A percentile compares a stretch with the other conserved stretches of the same genome.
Evolutionary conservation across 1,140 invertebrate genomes (phyloP).

Genomic region (Augochlora pura): DNA sequence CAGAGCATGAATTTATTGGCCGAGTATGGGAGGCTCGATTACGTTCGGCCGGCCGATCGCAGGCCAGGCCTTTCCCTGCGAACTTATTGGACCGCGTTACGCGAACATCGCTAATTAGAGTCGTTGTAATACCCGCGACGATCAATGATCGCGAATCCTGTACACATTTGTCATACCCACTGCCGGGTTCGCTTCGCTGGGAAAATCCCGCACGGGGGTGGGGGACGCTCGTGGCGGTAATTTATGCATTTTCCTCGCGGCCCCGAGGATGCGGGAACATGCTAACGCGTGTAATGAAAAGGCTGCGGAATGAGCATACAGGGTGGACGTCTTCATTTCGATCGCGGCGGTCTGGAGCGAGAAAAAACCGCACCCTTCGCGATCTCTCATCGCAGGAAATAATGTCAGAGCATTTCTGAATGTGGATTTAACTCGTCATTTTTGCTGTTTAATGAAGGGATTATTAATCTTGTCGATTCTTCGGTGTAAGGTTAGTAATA

Average conservation of each 20-base stretch:
- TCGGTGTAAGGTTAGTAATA: too few species aligned
- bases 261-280: constrained; percentile 29
- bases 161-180: constrained; percentile 53
- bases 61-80: constrained; percentile 5
- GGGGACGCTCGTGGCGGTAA: constrained; percentile 22
- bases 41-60: constrained; percentile 19
- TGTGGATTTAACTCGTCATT: too few species aligned
- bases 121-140: constrained; percentile 50
- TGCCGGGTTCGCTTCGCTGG: constrained; percentile 38
- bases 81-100: constrained; percentile 53
- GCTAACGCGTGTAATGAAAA: constrained; percentile 54
- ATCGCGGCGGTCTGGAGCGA: too few species aligned
- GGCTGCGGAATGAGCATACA: neutral
- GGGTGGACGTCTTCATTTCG: too few species aligned
- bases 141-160: constrained; percentile 53
- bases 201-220: constrained; percentile 41
- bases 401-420: too few species aligned
- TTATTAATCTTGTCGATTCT: too few species aligned
- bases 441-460: too few species aligned
- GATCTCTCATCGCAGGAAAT: too few species aligned
- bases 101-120: constrained; percentile 53
- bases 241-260: constrained; percentile 48
- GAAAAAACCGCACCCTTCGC: too few species aligned
- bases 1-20: constrained; percentile 66
- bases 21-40: constrained; percentile 53